Percentiles rank a stretch among this genome's conserved stretches.
Conservation (phyloP, 2,113 vertebrate species). For the Dasyprocta punctata region DNA sequence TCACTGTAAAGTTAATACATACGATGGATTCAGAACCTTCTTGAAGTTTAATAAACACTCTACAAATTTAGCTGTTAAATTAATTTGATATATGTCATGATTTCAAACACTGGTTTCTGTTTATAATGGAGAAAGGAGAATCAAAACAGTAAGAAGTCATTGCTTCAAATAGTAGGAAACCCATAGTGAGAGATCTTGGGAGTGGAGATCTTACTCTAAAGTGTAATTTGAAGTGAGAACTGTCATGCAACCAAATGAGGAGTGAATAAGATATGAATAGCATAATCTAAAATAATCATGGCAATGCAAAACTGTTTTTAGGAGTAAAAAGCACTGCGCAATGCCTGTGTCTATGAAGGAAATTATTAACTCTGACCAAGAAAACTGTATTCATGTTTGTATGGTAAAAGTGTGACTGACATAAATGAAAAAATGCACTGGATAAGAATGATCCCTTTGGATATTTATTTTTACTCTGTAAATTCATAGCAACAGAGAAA, state of each 20-base stretch:
- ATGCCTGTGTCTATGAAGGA: background rate
- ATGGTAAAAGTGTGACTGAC: slow-evolving; percentile 21
- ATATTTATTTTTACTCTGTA: slow-evolving; percentile 15
- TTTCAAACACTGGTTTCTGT: background rate
- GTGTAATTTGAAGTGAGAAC: background rate
- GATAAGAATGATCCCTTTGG: background rate
- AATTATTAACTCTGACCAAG: background rate
- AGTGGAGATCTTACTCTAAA: background rate
- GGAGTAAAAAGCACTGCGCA: background rate
- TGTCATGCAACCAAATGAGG: background rate
- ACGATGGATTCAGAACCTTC: background rate
- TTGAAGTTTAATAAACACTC: background rate
- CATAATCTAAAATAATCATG: background rate
- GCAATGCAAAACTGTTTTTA: background rate
- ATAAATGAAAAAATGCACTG: background rate
- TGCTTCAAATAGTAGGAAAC: background rate
- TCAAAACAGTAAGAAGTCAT: background rate
- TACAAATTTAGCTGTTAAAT: background rate
- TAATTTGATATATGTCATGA: background rate
- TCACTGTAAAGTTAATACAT: background rate
- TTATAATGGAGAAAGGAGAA: background rate
- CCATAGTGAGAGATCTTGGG: background rate
- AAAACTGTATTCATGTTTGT: background rate
- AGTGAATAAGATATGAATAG: background rate
- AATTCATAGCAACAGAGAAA: background rate